Evolutionary conservation across 1,140 invertebrate species (phyloP).

Genomic region (Aphelinus atriplicis): DNA sequence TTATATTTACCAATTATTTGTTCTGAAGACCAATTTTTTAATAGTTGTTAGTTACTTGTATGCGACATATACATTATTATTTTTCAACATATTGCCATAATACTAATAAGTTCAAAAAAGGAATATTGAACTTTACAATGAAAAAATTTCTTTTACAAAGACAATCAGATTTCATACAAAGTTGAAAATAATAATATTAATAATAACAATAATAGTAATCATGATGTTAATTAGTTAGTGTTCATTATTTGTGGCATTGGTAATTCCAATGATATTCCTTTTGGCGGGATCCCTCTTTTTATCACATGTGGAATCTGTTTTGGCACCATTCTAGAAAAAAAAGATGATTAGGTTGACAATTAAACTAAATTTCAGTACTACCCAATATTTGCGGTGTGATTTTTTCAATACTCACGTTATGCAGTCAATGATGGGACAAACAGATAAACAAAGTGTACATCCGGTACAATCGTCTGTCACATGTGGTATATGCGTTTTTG

Average conservation of each 20-base stretch:
- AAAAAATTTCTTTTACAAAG: no score
- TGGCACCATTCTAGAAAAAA: slow-evolving; percentile 79
- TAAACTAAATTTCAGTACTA: no score
- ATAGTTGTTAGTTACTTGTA: no score
- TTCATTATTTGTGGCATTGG: not conserved
- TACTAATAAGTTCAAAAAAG: no score
- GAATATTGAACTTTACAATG: no score
- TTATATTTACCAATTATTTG: no score
- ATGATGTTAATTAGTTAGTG: not conserved
- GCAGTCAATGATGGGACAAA: slow-evolving; percentile 98
- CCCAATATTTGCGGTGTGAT: not conserved
- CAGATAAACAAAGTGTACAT: slow-evolving; percentile 92
- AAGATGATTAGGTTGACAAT: not conserved
- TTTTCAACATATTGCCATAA: no score
- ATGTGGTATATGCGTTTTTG: slow-evolving; percentile 87
- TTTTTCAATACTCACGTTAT: slow-evolving; percentile 78
- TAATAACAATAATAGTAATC: not conserved
- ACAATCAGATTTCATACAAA: no score
- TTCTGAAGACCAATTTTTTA: no score
- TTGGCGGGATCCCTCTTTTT: slow-evolving; percentile 72
- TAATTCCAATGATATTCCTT: slow-evolving; percentile 22
- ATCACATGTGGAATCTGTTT: slow-evolving; percentile 82
- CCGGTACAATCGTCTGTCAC: slow-evolving; percentile 97
- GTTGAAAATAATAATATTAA: no score
- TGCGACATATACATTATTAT: no score